Evolutionary conservation across 2,113 vertebrate species (phyloP).

Genomic region (Oxyura jamaicensis): DNA sequence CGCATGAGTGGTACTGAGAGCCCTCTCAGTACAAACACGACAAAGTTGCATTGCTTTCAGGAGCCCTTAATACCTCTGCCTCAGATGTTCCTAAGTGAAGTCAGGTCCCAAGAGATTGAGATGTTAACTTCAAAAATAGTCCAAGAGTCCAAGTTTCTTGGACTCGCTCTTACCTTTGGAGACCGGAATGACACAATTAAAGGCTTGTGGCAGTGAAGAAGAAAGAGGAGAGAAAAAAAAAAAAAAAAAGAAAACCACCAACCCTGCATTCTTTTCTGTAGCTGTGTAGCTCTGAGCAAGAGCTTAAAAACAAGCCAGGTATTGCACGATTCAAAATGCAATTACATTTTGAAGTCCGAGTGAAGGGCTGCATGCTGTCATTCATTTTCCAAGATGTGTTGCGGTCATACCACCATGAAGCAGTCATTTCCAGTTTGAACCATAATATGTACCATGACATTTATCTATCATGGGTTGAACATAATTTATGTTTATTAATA

Average conservation of each 20-base stretch:
- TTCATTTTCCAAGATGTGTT: background rate
- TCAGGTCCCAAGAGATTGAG: background rate
- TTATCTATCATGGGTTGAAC: background rate
- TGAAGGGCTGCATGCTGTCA: background rate
- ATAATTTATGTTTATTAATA: background rate
- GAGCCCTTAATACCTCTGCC: background rate
- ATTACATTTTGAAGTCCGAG: background rate
- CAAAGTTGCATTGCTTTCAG: background rate
- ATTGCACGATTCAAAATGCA: background rate
- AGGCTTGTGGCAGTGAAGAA: background rate
- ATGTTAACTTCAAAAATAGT: background rate
- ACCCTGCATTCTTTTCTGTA: background rate
- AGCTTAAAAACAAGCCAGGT: background rate
- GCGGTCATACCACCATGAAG: background rate
- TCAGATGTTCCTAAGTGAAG: background rate
- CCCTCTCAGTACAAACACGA: background rate
- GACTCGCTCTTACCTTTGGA: background rate
- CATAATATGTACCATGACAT: background rate
- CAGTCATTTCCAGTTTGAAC: background rate
- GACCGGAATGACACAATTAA: background rate
- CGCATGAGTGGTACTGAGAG: background rate
- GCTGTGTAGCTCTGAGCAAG: background rate
- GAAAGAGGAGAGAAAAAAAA: background rate
- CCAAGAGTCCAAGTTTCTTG: background rate
- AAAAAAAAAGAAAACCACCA: background rate